These are phyloP conservation scores for Hypothenemus hampei DNA, from an alignment of 1,140 invertebrate genomes.

Conservation along the genomic window DNA sequence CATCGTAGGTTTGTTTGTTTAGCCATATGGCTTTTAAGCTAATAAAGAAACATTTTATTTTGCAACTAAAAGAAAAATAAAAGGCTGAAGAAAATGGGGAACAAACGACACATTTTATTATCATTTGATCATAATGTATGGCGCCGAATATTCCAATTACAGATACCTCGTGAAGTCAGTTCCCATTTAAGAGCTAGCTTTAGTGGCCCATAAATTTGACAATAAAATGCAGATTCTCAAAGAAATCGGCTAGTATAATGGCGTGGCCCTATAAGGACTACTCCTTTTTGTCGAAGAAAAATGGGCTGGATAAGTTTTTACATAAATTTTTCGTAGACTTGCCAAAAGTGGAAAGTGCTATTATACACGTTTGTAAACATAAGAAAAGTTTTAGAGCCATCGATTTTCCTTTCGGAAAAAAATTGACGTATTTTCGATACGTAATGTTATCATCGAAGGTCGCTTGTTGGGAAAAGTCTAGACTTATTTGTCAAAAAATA, in stretches of 20 bases:
- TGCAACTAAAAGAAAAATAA: background rate
- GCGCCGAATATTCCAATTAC: slow-evolving; percentile 7
- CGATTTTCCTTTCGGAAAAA: background rate
- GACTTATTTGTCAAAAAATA: background rate
- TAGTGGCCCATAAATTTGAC: slow-evolving; percentile 23
- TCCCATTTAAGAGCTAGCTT: slow-evolving; percentile 13
- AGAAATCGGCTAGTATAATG: slow-evolving; percentile 23
- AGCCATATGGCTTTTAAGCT: background rate
- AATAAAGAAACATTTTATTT: background rate
- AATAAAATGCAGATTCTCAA: slow-evolving; percentile 27
- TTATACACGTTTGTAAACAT: slow-evolving; percentile 13
- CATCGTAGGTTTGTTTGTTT: too few relatives aligned
- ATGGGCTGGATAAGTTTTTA: slow-evolving; percentile 24
- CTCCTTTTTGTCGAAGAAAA: slow-evolving; percentile 12
- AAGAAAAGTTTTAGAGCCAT: background rate
- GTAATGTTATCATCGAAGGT: too few relatives aligned
- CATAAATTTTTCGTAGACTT: slow-evolving; percentile 19
- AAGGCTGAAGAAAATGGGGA: background rate
- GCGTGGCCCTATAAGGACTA: slow-evolving; percentile 11
- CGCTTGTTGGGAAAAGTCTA: background rate
- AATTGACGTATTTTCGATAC: too few relatives aligned
- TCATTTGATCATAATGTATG: slow-evolving; percentile 18
- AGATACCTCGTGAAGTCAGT: slow-evolving; percentile 17
- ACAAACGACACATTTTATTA: slow-evolving; percentile 2
- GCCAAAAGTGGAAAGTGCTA: slow-evolving; percentile 11